A percentile compares a stretch with the other conserved stretches of the same genome.
Conservation (phyloP, 2,113 vertebrate species). For the Delphinus delphis region DNA sequence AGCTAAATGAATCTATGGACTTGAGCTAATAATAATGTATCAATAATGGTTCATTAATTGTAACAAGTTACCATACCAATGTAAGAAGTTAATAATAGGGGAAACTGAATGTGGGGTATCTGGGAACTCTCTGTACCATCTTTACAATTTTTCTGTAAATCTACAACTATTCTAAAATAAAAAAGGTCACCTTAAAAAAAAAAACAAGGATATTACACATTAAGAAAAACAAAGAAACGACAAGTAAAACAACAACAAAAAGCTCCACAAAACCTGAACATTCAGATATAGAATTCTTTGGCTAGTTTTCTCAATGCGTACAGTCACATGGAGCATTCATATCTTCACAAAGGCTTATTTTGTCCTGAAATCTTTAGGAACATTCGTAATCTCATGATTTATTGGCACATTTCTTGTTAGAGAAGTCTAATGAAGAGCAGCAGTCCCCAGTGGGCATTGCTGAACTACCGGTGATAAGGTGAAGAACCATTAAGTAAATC, state of each 20-base stretch:
- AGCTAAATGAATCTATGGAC: not conserved
- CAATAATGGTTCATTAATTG: not conserved
- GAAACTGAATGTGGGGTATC: not conserved
- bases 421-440: constrained; percentile 59
- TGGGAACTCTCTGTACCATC: not conserved
- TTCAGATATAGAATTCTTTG: not conserved
- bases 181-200: not conserved
- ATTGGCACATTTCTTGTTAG: constrained; percentile 45
- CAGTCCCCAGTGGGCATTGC: constrained; percentile 25
- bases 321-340: not conserved
- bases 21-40: not conserved
- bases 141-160: not conserved
- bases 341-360: constrained; percentile 44
- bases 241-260: not conserved
- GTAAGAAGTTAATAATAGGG: not conserved
- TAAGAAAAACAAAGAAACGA: not conserved
- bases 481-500: constrained; percentile 62
- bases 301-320: constrained; percentile 6
- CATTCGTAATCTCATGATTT: constrained; percentile 55
- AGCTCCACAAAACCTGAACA: not conserved
- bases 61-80: not conserved
- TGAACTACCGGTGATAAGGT: constrained; percentile 49
- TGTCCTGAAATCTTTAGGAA: constrained; percentile 7
- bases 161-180: not conserved
- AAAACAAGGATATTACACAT: not conserved